Conservation (phyloP, 2,888 invertebrate genomes). For the Orthosia gothica region DNA sequence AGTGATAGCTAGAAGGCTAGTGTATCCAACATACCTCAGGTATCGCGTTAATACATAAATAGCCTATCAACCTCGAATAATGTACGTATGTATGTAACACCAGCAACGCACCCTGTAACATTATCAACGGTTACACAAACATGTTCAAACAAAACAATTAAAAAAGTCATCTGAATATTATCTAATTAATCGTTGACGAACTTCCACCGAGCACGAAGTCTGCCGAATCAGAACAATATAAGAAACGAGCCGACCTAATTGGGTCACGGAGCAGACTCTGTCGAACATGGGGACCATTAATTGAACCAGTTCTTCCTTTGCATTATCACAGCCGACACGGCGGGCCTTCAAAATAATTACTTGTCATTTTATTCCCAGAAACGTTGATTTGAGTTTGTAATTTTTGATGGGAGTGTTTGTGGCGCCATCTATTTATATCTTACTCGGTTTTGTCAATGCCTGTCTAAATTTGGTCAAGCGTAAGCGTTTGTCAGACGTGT, state of each 20-base stretch:
- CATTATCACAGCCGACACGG: slow-evolving; percentile 79
- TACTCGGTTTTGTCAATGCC: not conserved
- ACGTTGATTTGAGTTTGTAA: slow-evolving; percentile 76
- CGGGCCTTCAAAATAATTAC: slow-evolving; percentile 82
- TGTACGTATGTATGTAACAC: too few relatives aligned
- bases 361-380: slow-evolving; percentile 78
- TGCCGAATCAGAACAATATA: slow-evolving; percentile 78
- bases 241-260: slow-evolving; percentile 84
- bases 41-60: too few relatives aligned
- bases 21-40: too few relatives aligned
- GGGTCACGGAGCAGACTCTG: slow-evolving; percentile 86
- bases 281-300: slow-evolving; percentile 86
- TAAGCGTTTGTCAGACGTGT: too few relatives aligned
- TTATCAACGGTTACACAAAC: not conserved
- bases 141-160: slow-evolving; percentile 26
- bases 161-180: slow-evolving; percentile 56
- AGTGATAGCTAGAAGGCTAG: too few relatives aligned
- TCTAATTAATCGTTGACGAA: slow-evolving; percentile 67
- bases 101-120: too few relatives aligned
- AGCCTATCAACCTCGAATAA: too few relatives aligned
- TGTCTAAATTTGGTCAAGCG: not conserved
- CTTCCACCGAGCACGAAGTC: slow-evolving; percentile 67
- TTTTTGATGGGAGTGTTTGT: slow-evolving; percentile 65
- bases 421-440: slow-evolving; percentile 50
- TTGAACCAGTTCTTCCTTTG: slow-evolving; percentile 84